Conservation (phyloP, 2,888 invertebrate genomes). For the Poecilus cupreus region DNA sequence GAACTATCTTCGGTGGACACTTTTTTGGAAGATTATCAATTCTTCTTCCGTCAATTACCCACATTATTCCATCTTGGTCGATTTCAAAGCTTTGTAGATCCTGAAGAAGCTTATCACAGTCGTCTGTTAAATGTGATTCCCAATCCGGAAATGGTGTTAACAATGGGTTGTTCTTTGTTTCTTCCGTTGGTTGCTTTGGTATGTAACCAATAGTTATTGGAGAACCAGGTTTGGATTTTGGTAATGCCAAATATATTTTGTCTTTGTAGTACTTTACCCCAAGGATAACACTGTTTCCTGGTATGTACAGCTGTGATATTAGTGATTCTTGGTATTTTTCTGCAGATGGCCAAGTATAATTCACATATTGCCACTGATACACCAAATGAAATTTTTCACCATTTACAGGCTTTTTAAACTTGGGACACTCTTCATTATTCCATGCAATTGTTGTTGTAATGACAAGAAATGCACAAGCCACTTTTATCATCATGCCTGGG, state of each 20-base stretch:
- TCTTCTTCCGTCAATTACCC: constrained; percentile 81
- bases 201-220: constrained; percentile 81
- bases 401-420: constrained; percentile 4
- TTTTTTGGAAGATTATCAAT: constrained; percentile 75
- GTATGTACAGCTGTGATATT: constrained; percentile 77
- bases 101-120: constrained; percentile 79
- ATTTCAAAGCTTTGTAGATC: constrained; percentile 85
- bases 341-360: constrained; percentile 80
- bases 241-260: constrained; percentile 80
- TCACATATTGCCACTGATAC: constrained; percentile 82
- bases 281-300: constrained; percentile 80
- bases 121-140: constrained; percentile 78
- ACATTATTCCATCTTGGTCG: constrained; percentile 82
- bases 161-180: constrained; percentile 73
- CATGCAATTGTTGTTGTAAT: background rate
- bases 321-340: constrained; percentile 76
- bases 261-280: constrained; percentile 82
- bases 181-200: constrained; percentile 65
- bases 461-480: background rate
- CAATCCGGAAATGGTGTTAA: constrained; percentile 83
- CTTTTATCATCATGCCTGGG: background rate
- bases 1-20: constrained; percentile 81
- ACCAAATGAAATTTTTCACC: constrained; percentile 76
- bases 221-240: constrained; percentile 80
- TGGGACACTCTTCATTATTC: background rate